Evolutionary conservation across 1,140 invertebrate genomes (phyloP).

Genomic region (Chironomus tepperi): DNA sequence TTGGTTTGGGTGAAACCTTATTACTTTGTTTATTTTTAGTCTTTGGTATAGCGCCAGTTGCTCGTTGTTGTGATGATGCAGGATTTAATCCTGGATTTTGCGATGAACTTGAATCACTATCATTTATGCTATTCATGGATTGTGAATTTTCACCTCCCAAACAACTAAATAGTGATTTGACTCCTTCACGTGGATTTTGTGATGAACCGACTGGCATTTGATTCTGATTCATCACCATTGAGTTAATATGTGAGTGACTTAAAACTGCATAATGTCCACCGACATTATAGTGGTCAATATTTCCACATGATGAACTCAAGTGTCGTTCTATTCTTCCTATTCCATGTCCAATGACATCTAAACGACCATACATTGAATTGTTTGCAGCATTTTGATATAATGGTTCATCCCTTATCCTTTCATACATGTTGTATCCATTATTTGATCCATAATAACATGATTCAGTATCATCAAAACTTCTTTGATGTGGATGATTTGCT

Average conservation of each 20-base stretch:
- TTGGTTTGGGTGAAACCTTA: slow-evolving; percentile 19
- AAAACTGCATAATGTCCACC: slow-evolving; percentile 39
- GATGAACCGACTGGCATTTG: slow-evolving; percentile 24
- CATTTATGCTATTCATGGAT: slow-evolving; percentile 39
- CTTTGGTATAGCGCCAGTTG: slow-evolving; percentile 26
- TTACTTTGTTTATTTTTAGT: slow-evolving; percentile 16
- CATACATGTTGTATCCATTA: slow-evolving; percentile 40
- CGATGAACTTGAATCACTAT: slow-evolving; percentile 23
- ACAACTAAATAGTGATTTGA: slow-evolving; percentile 39
- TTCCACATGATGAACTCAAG: slow-evolving; percentile 47
- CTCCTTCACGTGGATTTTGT: slow-evolving; percentile 31
- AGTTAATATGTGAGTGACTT: slow-evolving; percentile 38
- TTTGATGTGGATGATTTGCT: slow-evolving; percentile 29
- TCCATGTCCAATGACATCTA: slow-evolving; percentile 46
- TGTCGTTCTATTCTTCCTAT: slow-evolving; percentile 49
- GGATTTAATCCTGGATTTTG: not conserved
- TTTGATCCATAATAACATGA: slow-evolving; percentile 31
- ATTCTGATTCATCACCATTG: slow-evolving; percentile 35
- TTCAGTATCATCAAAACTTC: slow-evolving; percentile 40
- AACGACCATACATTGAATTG: slow-evolving; percentile 43
- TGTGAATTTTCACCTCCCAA: slow-evolving; percentile 39
- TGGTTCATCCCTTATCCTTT: slow-evolving; percentile 44
- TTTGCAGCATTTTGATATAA: slow-evolving; percentile 37
- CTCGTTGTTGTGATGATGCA: not conserved
- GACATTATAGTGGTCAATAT: slow-evolving; percentile 45